phyloP scores from a whole-genome alignment of 2,797 vertebrate species.

The Amazona finschi region DNA sequence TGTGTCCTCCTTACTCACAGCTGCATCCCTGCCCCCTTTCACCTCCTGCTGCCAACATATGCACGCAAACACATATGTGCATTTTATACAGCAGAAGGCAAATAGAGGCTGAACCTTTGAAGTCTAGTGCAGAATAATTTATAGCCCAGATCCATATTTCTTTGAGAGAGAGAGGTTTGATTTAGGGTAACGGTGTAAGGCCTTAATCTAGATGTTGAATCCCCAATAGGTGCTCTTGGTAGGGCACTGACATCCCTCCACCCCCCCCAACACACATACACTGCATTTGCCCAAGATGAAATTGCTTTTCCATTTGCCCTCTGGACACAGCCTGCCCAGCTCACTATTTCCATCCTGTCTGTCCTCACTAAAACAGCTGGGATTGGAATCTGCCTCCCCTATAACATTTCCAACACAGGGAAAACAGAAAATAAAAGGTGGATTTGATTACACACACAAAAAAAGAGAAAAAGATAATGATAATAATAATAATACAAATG shows the following conservation, averaged over 20 bases:
- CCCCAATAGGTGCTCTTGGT: fast-evolving
- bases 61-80: fast-evolving
- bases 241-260: not conserved
- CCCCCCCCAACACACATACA: not conserved
- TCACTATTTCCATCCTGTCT: not conserved
- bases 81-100: not conserved
- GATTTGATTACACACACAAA: not conserved
- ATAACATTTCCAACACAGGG: not conserved
- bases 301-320: not conserved
- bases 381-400: not conserved
- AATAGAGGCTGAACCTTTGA: not conserved
- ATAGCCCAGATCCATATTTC: not conserved
- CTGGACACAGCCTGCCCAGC: not conserved
- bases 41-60: not conserved
- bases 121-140: not conserved
- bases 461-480: not conserved
- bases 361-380: not conserved
- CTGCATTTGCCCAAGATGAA: not conserved
- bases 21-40: not conserved
- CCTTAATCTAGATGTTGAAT: not conserved
- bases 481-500: not conserved
- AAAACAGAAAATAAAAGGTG: not conserved
- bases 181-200: not conserved
- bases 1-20: not conserved
- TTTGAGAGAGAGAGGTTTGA: not conserved